Base-by-base conservation (phyloP, 1,140 invertebrate genomes). In the Drosophila hydei region DNA sequence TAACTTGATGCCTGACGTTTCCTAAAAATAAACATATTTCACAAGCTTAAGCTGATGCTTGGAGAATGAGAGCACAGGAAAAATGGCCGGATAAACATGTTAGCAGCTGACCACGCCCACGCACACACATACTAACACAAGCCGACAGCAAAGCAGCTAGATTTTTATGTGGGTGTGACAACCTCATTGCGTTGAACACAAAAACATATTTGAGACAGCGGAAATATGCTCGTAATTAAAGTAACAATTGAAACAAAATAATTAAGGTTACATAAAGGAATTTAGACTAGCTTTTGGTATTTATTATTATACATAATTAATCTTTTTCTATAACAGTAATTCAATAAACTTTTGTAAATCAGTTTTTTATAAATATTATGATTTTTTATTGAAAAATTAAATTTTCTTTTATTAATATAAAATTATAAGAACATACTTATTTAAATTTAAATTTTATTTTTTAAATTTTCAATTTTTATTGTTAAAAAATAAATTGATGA, bases 1-100 rank as follows among this genome's bases (percentile, higher is more conserved):
- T 81, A 81, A 83, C 79, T 78, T 83, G 79, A 78, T 78, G 79
- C 62, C 71, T 65, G 75, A 83, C 79, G 77, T 76, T 78, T 68
- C 65, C 79, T 75, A 78, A 78, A 83, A 83, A 83, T 83, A 83
- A 78, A 85, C 63, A 75, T 70, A 85, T 74, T 68, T 11, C 30
- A 18, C 16, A 45, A 12, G n/a, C 36, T 9, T 5, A 58, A 8
- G 27, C 51, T 54, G 25, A 33, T 36, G 40, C 38, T n/a, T 21
- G 38, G 40, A 27, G 21, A 3, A 16, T 56, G 54, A 21, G 42
- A 19, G 21, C 19, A 16, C 38, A 12, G 54, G 38, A 42, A 42
- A 56, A 42, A 43, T 45, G 42, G 23, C 42, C 38, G 30, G 43
- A 65, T 58, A 58, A 65, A 58, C 42, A 65, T 58, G 63, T 65